These are phyloP conservation scores for Stichodactyla helianthus DNA, from an alignment of 64 coral and sea anemone species.

Conservation along the genomic window DNA sequence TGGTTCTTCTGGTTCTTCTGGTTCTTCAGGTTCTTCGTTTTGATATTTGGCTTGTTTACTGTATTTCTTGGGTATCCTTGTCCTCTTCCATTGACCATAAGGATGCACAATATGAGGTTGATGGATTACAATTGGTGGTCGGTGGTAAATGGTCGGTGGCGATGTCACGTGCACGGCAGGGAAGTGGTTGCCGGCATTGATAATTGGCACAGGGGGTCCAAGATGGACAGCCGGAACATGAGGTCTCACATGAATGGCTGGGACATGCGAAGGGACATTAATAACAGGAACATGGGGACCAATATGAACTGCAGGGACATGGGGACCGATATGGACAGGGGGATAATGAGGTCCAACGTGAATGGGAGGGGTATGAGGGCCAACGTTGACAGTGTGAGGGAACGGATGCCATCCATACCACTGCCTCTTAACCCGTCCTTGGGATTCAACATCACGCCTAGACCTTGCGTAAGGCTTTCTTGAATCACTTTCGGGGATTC, in stretches of 20 bases:
- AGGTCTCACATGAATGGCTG: constrained; percentile 94
- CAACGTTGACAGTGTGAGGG: constrained; percentile 90
- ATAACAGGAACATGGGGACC: constrained; percentile 97
- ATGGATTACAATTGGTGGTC: constrained; percentile 96
- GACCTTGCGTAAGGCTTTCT: constrained; percentile 15
- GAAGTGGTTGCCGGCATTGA: constrained; percentile 99
- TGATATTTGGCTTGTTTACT: background rate
- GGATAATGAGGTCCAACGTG: constrained; percentile 99
- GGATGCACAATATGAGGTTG: constrained; percentile 98
- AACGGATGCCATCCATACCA: constrained; percentile 95
- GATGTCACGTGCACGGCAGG: constrained; percentile 96
- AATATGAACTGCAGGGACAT: constrained; percentile 96
- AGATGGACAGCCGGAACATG: constrained; percentile 94
- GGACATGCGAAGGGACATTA: constrained; percentile 98
- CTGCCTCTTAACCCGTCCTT: constrained; percentile 67
- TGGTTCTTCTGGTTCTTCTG: background rate
- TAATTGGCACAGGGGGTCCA: constrained; percentile 92
- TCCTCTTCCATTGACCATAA: constrained; percentile 75
- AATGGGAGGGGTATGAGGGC: constrained; percentile 96
- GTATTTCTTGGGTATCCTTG: constrained; percentile 27
- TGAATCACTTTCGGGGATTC: constrained; percentile 54
- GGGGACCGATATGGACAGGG: constrained; percentile 96
- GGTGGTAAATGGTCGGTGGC: constrained; percentile 97
- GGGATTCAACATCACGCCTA: constrained; percentile 40
- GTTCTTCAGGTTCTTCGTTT: constrained; percentile 17